These are phyloP conservation scores for Apostichopus japonicus DNA, from an alignment of 35 echinoderm and acorn worm species.

Conservation along the genomic window DNA sequence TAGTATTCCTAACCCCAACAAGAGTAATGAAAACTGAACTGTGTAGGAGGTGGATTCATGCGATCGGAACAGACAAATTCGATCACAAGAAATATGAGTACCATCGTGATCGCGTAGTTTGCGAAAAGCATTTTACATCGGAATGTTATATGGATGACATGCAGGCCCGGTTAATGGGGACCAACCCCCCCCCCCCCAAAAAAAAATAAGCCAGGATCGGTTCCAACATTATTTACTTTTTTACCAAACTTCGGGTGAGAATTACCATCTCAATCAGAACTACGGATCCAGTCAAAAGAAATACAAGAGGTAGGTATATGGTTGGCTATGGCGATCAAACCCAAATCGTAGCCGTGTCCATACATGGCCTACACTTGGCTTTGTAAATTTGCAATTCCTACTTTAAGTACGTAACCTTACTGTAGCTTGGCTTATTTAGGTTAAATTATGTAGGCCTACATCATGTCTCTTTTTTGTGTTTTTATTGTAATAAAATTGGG, in stretches of 20 bases:
- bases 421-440: too few species aligned
- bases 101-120: constrained; percentile 6
- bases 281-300: background rate
- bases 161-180: too few species aligned
- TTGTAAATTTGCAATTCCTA: too few species aligned
- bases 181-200: background rate
- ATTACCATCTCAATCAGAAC: background rate
- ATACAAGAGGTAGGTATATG: background rate
- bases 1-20: background rate
- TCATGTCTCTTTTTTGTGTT: too few species aligned
- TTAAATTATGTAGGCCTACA: too few species aligned
- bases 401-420: too few species aligned
- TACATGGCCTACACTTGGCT: too few species aligned
- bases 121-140: background rate
- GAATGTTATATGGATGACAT: too few species aligned
- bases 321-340: too few species aligned
- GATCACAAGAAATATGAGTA: background rate
- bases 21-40: background rate
- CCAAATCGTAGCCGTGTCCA: too few species aligned
- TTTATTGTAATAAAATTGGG: too few species aligned
- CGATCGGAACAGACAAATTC: background rate
- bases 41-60: background rate
- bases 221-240: background rate
- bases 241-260: background rate
- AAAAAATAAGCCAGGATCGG: background rate